phyloP scores from a whole-genome alignment of 2,113 vertebrate genomes.

The Sturnira hondurensis region DNA sequence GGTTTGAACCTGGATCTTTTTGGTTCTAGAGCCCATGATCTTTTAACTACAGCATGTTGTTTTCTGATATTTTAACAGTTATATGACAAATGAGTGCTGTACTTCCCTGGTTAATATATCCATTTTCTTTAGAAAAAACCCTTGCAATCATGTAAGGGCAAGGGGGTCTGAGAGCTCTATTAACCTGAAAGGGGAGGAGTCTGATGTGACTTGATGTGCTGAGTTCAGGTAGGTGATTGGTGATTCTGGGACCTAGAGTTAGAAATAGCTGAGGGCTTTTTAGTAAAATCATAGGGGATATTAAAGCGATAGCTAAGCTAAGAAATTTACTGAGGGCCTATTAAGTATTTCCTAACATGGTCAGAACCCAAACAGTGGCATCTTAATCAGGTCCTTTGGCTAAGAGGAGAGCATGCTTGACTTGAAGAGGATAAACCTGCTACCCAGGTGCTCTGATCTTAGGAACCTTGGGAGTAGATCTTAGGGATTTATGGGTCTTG shows the following conservation, averaged over 20 bases:
- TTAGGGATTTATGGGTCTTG: background rate
- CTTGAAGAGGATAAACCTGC: background rate
- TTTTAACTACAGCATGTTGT: constrained; percentile 39
- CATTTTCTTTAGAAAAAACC: background rate
- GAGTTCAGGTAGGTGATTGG: background rate
- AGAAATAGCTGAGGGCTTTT: constrained; percentile 6
- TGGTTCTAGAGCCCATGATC: background rate
- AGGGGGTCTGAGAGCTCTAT: background rate
- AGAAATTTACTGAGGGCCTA: constrained; percentile 35
- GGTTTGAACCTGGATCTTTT: constrained; percentile 5
- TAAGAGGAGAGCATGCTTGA: background rate
- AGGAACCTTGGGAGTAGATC: background rate
- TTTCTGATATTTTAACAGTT: constrained; percentile 34
- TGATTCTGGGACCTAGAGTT: background rate
- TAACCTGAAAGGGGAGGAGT: background rate
- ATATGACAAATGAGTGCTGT: background rate
- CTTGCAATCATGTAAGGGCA: background rate
- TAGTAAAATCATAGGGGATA: constrained; percentile 28
- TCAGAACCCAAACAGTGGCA: background rate
- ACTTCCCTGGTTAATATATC: background rate
- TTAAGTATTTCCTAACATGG: constrained; percentile 20
- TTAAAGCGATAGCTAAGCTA: constrained; percentile 1
- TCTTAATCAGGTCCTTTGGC: background rate
- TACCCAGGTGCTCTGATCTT: background rate
- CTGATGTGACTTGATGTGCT: background rate